Evolutionary conservation across 2,888 invertebrate genomes (phyloP).

Genomic region (Erebia palarica): DNA sequence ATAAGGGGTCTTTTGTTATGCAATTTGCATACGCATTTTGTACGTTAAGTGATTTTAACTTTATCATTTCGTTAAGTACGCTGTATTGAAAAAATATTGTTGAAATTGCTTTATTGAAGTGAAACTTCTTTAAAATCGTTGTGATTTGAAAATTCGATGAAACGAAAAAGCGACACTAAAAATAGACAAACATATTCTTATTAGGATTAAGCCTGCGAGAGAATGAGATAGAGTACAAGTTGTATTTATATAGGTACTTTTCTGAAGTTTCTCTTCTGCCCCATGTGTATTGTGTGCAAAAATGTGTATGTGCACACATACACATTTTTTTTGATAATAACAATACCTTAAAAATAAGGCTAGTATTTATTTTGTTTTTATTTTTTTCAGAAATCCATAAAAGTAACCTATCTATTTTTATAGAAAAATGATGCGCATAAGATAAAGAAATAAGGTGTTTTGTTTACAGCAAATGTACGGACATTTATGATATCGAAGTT

Average conservation of each 20-base stretch:
- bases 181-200: too few relatives aligned
- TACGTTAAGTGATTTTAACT: conserved; percentile 37
- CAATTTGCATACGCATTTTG: conserved; percentile 55
- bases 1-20: conserved; percentile 45
- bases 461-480: conserved; percentile 28
- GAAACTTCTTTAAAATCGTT: too few relatives aligned
- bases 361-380: too few relatives aligned
- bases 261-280: too few relatives aligned
- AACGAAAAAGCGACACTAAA: too few relatives aligned
- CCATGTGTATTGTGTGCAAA: too few relatives aligned
- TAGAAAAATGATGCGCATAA: background rate
- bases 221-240: too few relatives aligned
- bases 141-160: too few relatives aligned
- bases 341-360: background rate
- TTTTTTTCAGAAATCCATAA: too few relatives aligned
- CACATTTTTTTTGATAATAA: background rate
- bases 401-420: background rate
- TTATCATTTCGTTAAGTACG: conserved; percentile 24
- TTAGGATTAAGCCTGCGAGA: too few relatives aligned
- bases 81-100: background rate
- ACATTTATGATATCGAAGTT: conserved; percentile 26
- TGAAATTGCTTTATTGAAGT: background rate
- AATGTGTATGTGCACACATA: background rate
- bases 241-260: too few relatives aligned
- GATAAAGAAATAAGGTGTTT: conserved; percentile 12